Base-by-base conservation (phyloP, 2,888 invertebrate genomes). In the Heteromyza rotundicornis region DNA sequence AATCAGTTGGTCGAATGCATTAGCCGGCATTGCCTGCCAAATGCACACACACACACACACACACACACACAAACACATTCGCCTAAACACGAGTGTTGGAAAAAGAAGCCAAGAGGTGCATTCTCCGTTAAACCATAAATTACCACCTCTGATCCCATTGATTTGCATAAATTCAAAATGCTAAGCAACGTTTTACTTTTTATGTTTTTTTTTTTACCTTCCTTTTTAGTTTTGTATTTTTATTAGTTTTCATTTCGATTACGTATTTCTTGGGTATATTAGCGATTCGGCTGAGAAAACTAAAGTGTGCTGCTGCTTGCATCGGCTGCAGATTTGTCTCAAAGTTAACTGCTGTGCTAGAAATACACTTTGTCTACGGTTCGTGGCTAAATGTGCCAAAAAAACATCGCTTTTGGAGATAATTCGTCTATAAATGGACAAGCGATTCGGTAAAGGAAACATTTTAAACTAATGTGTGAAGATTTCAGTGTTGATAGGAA, bases 61-160 rank as follows among this genome's bases (percentile, higher is more conserved):
- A 47, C 47, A 47, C 20, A 47, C 47, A 19, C 20, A 47, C 20
- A 47, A 20, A 47, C 47, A 20, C 20, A 20, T 47, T 19, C 7
- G 17, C 52, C 40, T 40, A 47, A 19, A 20, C 20, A 19, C 47
- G 3, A n/a, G n/a, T n/a, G n/a, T n/a, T n/a, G n/a, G n/a, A n/a
- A n/a, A n/a, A n/a, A n/a, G n/a, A 3, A 40, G 47, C 47, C 17
- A 47, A 47, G 52, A 59, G 67, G 64, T 66, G 64, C 65, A 61
- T 63, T 47, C 19, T 57, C 27, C 59, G 62, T 64, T 68, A 67
- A 67, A 64, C 68, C 67, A 70, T 71, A 71, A 71, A 70, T 71
- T 70, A 70, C 67, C 71, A 71, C 70, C 70, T 71, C 64, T 69
- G 71, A 71, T 70, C 71, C 68, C 55, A 50, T 62, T 64, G 68